Evolutionary conservation across 2,113 vertebrate genomes (phyloP).

Genomic region (Symphodus melops): DNA sequence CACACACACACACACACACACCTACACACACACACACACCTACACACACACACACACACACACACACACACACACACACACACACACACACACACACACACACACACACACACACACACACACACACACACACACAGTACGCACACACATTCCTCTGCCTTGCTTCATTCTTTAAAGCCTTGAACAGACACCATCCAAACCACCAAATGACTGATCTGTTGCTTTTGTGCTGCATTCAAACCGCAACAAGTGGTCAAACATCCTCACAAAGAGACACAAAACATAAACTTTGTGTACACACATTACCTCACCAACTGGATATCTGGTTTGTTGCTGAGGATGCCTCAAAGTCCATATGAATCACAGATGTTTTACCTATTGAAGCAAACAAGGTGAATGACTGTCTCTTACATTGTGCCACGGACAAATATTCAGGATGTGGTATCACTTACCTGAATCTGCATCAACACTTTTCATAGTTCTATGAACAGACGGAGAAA

Average conservation of each 20-base stretch:
- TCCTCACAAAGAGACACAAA: constrained; percentile 20
- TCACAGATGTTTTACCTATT: constrained; percentile 7
- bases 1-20: constrained; percentile 1
- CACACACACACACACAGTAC: constrained; percentile 4
- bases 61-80: constrained; percentile 2
- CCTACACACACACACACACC: constrained; percentile 1
- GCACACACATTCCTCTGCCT: constrained; percentile 25
- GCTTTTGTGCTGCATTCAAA: constrained; percentile 44
- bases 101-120: background rate
- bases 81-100: background rate
- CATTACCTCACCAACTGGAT: constrained; percentile 27
- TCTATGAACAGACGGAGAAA: background rate
- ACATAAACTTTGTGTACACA: constrained; percentile 10
- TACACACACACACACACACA: background rate
- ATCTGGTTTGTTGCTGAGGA: constrained; percentile 38
- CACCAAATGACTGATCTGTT: constrained; percentile 44
- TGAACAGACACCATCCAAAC: constrained; percentile 44
- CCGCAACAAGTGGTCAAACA: constrained; percentile 43
- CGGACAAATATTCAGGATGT: constrained; percentile 17
- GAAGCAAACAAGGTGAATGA: background rate
- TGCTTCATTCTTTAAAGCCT: constrained; percentile 25
- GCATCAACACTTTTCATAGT: background rate
- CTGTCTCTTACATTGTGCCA: constrained; percentile 4
- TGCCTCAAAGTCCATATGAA: background rate
- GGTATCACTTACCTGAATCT: constrained; percentile 5